Base-by-base conservation (phyloP, 2,888 invertebrate genomes). In the Scaptomyza cyrtandrae region DNA sequence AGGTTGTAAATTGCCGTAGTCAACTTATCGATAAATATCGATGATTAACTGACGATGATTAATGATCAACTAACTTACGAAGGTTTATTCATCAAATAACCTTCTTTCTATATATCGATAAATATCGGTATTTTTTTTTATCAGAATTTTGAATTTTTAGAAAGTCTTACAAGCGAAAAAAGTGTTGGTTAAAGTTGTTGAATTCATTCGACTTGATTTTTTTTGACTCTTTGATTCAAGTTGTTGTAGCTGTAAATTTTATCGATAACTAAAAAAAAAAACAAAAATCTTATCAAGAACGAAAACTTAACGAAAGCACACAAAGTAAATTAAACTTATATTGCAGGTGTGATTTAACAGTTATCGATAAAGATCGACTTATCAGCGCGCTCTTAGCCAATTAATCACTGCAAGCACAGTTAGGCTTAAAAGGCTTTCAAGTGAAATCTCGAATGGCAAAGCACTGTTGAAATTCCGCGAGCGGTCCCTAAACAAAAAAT, bases 401-500 rank as follows among this genome's bases (percentile, higher is more conserved):
- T 41, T 39, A 45, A 74, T 49, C 37, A 33, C 48, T 16, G 44
- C 33, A 56, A 9, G 31, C 19, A 19, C 31, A 6, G 9, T 31
- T 33, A 0, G 33, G 44, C 14, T n/a, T 37, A 14, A n/a, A 16
- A 6, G 37, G 29, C 45, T 48, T 44, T 37, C 71, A 71, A 69
- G 71, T 52, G 29, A 33, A 46, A 67, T 55, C 24, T 55, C 24
- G 41, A 50, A 61, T 45, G 59, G 29, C 63, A 56, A 59, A 69
- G 45, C 59, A 48, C 1, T 6, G 6, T 29, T 29, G 29, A 73
- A 56, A 62, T 53, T 33, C 10, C 53, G n/a, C n/a, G n/a, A n/a
- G n/a, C n/a, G n/a, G n/a, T n/a, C n/a, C n/a, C n/a, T 13, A 13
- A 49, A 24, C 0, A 29, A 33, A 46, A 73, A 54, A 57, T 37